A percentile compares a stretch with the other conserved stretches of the same genome.
phyloP scores from a whole-genome alignment of 1,140 invertebrate genomes.

The Euwallacea similis region DNA sequence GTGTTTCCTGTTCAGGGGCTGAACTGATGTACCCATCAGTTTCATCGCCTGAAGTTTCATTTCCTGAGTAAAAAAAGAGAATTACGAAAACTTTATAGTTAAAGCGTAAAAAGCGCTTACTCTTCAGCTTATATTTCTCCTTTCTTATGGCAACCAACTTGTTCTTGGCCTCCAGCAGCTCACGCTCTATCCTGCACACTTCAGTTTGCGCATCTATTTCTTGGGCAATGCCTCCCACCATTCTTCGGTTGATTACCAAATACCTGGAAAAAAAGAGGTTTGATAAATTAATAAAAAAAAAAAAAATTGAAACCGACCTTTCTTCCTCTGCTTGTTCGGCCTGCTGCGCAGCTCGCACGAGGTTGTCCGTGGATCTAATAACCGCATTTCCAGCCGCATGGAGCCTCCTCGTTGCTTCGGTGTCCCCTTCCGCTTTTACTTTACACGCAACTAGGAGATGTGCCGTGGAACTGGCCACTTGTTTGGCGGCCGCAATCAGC shows the following conservation, averaged over 20 bases:
- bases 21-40: slow-evolving; percentile 52
- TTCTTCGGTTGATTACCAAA: slow-evolving; percentile 84
- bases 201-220: slow-evolving; percentile 73
- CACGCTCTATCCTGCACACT: slow-evolving; percentile 89
- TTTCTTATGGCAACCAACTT: slow-evolving; percentile 82
- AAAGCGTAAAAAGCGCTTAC: not conserved
- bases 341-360: slow-evolving; percentile 92
- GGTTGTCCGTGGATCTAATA: slow-evolving; percentile 95
- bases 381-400: slow-evolving; percentile 96
- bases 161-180: slow-evolving; percentile 90
- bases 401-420: slow-evolving; percentile 88
- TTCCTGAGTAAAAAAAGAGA: slow-evolving; percentile 32
- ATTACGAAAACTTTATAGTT: not conserved
- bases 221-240: slow-evolving; percentile 92
- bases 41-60: slow-evolving; percentile 52
- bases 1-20: slow-evolving; percentile 47
- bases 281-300: not conserved
- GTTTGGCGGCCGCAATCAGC: slow-evolving; percentile 94
- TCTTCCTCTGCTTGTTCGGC: slow-evolving; percentile 92
- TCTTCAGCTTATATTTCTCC: slow-evolving; percentile 77
- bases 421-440: slow-evolving; percentile 94
- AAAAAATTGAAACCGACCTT: slow-evolving; percentile 54
- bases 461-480: slow-evolving; percentile 95
- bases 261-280: slow-evolving; percentile 44
- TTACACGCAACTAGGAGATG: slow-evolving; percentile 97